These are phyloP conservation scores for Seira musarum DNA, from an alignment of 2,888 invertebrate species.

Conservation along the genomic window DNA sequence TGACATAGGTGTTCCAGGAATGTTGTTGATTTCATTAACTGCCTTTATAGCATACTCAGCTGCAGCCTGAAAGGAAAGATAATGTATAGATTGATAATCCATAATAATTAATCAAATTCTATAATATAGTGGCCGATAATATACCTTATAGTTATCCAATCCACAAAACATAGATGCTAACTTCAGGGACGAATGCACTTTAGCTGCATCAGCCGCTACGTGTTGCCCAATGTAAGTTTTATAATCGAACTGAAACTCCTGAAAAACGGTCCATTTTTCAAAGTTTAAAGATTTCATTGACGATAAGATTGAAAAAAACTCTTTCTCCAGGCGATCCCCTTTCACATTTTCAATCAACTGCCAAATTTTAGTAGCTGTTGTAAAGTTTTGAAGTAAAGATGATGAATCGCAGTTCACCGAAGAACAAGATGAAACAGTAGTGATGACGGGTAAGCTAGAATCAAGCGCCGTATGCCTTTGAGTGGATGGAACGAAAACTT, in stretches of 20 bases:
- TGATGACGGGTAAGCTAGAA: slow-evolving; percentile 64
- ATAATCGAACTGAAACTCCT: slow-evolving; percentile 64
- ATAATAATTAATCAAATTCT: too few species aligned
- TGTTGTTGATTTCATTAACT: slow-evolving; percentile 51
- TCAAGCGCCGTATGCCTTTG: slow-evolving; percentile 55
- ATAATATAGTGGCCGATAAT: not conserved
- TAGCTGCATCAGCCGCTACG: slow-evolving; percentile 34
- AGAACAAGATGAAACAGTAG: slow-evolving; percentile 66
- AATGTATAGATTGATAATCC: too few species aligned
- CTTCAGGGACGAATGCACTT: slow-evolving; percentile 48
- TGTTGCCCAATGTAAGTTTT: slow-evolving; percentile 63
- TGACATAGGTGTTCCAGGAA: slow-evolving; percentile 49
- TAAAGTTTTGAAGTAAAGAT: slow-evolving; percentile 78
- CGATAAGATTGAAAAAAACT: slow-evolving; percentile 58
- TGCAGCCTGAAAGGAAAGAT: too few species aligned
- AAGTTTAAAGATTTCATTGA: slow-evolving; percentile 65
- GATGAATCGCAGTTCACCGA: slow-evolving; percentile 68
- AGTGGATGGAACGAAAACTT: slow-evolving; percentile 70
- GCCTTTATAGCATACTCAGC: slow-evolving; percentile 63
- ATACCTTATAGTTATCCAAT: slow-evolving; percentile 62
- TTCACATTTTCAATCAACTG: slow-evolving; percentile 80
- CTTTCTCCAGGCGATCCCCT: slow-evolving; percentile 71
- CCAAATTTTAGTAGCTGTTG: slow-evolving; percentile 89
- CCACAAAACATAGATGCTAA: slow-evolving; percentile 64
- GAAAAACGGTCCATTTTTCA: slow-evolving; percentile 64